A percentile compares a stretch with the other conserved stretches of the same genome.
phyloP scores from a whole-genome alignment of 1,140 invertebrate species.

The Conus ventricosus region DNA sequence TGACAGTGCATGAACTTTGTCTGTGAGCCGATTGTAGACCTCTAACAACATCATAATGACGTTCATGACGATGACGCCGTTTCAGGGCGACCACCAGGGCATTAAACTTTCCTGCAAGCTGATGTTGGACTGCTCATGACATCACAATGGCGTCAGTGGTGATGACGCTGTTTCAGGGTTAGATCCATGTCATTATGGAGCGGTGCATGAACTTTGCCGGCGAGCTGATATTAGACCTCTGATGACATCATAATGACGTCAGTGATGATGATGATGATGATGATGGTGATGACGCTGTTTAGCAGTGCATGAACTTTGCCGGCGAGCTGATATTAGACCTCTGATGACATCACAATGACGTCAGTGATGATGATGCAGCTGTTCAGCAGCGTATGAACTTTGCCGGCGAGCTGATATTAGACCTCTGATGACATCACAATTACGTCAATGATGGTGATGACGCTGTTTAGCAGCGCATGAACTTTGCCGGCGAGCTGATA shows the following conservation, averaged over 20 bases:
- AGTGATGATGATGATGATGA: no score
- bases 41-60: no score
- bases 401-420: not conserved
- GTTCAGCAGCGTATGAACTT: not conserved
- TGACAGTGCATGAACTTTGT: not conserved
- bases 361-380: no score
- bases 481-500: not conserved
- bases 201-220: constrained; percentile 77
- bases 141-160: no score
- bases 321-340: not conserved
- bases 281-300: no score
- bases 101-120: constrained; percentile 69
- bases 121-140: no score
- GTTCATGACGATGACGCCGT: constrained; percentile 53
- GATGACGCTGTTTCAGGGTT: not conserved
- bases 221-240: constrained; percentile 60
- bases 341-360: no score
- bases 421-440: no score
- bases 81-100: constrained; percentile 73
- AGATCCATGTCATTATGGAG: constrained; percentile 69
- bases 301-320: not conserved
- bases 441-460: no score
- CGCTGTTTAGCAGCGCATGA: not conserved
- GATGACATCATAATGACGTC: no score
- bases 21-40: not conserved